Conservation (phyloP, 2,797 vertebrate species). For the Chloroceryle inda region DNA sequence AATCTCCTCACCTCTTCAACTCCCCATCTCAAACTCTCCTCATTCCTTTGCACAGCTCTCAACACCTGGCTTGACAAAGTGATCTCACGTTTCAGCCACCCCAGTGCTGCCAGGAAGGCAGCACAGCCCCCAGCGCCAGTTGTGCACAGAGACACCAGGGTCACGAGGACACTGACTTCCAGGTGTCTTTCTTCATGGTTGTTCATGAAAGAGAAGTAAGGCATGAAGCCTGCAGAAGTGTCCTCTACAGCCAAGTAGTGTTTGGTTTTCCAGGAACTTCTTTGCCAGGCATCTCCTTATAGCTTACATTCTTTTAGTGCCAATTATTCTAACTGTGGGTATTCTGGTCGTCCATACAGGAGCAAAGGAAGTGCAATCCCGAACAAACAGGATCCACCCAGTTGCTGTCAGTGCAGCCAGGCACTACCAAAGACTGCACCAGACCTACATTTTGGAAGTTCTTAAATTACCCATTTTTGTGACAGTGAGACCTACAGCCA, state of each 20-base stretch:
- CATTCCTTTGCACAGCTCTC: not conserved
- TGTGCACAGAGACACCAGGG: no score
- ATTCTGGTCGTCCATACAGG: not conserved
- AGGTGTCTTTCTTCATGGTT: not conserved
- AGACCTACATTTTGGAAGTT: not conserved
- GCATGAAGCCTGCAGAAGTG: not conserved
- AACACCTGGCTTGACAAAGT: not conserved
- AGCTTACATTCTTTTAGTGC: not conserved
- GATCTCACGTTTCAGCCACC: not conserved
- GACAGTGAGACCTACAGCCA: not conserved
- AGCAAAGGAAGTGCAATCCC: not conserved
- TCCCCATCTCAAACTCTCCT: not conserved
- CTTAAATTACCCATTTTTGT: not conserved
- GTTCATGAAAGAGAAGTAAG: not conserved
- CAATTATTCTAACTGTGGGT: not conserved
- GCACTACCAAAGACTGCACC: not conserved
- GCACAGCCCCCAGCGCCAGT: accelerated
- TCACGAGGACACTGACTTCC: not conserved
- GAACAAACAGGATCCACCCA: not conserved
- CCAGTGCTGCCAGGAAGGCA: accelerated
- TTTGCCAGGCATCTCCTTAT: not conserved
- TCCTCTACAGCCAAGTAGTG: not conserved
- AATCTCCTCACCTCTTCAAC: not conserved
- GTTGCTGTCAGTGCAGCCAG: not conserved
- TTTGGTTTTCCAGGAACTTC: not conserved